A percentile compares a stretch with the other conserved stretches of the same genome.
Evolutionary conservation across 2,888 invertebrate species (phyloP).

Genomic region (Helicoverpa assulta): DNA sequence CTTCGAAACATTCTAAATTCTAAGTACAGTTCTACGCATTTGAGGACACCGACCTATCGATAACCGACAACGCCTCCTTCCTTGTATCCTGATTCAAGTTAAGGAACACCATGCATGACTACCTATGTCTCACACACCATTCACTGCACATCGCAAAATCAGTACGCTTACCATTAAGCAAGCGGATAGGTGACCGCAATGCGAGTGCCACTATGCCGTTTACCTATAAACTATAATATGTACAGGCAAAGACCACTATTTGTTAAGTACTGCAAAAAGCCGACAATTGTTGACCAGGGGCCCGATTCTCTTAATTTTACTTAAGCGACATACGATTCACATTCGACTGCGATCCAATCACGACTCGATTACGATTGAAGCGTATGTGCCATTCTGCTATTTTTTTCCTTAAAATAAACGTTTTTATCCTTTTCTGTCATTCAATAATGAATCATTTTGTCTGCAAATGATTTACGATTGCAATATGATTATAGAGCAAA

Average conservation of each 20-base stretch:
- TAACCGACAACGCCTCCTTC: neutral
- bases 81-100: neutral
- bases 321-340: too few species aligned
- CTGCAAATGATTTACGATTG: too few species aligned
- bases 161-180: constrained; percentile 23
- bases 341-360: too few species aligned
- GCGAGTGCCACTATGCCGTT: constrained; percentile 19
- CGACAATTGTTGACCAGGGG: too few species aligned
- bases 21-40: neutral
- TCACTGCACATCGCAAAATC: constrained; percentile 42
- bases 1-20: neutral
- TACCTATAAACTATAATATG: constrained; percentile 23
- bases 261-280: neutral
- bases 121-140: constrained; percentile 4
- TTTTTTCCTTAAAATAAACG: too few species aligned
- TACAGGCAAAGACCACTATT: constrained; percentile 9
- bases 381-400: too few species aligned
- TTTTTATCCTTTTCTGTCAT: too few species aligned
- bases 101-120: constrained; percentile 8
- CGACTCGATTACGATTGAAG: too few species aligned
- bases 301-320: too few species aligned
- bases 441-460: too few species aligned
- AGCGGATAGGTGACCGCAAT: constrained; percentile 43
- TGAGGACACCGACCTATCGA: neutral
- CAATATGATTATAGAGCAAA: too few species aligned